Conservation (phyloP, 2,113 vertebrate species). For the Epinephelus moara region DNA sequence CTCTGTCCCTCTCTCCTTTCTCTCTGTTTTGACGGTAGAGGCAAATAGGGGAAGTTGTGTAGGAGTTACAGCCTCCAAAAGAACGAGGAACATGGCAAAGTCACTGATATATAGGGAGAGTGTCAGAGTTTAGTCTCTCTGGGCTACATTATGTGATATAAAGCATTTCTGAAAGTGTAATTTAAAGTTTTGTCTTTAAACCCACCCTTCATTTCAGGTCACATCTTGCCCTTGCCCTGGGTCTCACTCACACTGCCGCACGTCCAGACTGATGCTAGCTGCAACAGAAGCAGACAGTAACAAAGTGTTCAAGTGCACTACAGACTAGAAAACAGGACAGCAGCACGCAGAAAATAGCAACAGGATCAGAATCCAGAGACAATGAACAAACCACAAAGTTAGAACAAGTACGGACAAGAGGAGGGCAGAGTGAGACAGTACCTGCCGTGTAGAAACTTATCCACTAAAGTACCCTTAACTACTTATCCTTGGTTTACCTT, state of each 20-base stretch:
- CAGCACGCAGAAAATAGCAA: slow-evolving; percentile 18
- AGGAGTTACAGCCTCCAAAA: background rate
- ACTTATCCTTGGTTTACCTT: background rate
- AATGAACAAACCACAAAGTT: slow-evolving; percentile 22
- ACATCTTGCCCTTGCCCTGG: background rate
- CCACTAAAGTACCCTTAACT: background rate
- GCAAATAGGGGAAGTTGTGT: background rate
- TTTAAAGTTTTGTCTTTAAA: slow-evolving; percentile 18
- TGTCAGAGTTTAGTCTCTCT: background rate
- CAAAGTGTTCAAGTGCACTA: slow-evolving; percentile 18
- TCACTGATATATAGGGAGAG: background rate
- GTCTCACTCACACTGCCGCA: background rate
- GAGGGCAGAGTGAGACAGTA: background rate
- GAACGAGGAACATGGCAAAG: background rate
- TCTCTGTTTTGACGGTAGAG: background rate
- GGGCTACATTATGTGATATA: background rate
- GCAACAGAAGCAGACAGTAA: slow-evolving; percentile 19
- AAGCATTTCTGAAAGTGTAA: background rate
- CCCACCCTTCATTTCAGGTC: background rate
- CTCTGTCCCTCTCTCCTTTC: background rate
- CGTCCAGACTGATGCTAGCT: slow-evolving; percentile 16
- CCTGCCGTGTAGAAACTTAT: background rate
- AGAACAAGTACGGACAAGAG: background rate
- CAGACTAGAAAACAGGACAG: slow-evolving; percentile 23
- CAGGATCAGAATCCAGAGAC: slow-evolving; percentile 24